phyloP scores from a whole-genome alignment of 2,113 vertebrate species.

The Mormyrus iriodes region DNA sequence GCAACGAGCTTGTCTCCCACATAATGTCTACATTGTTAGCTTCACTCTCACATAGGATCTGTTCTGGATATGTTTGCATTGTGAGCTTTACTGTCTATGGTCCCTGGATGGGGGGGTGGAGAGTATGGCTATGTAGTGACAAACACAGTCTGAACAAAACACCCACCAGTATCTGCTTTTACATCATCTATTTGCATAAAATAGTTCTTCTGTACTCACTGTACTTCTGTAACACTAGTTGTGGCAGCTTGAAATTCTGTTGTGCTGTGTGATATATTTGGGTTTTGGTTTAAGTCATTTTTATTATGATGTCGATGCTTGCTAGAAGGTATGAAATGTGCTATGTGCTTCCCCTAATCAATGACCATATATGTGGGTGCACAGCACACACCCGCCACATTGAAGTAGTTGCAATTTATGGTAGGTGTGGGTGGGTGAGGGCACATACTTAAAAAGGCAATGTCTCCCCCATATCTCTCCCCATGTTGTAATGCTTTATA shows the following conservation, averaged over 20 bases:
- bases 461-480: neutral
- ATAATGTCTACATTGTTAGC: neutral
- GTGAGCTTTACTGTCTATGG: neutral
- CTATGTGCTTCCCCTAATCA: neutral
- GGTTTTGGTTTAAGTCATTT: neutral
- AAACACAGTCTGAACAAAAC: neutral
- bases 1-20: neutral
- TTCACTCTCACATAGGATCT: neutral
- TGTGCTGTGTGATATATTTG: neutral
- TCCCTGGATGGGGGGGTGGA: neutral
- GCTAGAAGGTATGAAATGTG: no score
- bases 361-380: neutral
- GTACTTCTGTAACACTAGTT: neutral
- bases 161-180: neutral
- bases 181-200: neutral
- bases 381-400: neutral
- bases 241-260: neutral
- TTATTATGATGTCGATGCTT: no score
- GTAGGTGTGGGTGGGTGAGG: neutral
- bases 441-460: neutral
- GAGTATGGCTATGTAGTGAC: neutral
- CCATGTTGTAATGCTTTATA: neutral
- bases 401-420: neutral
- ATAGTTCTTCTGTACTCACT: neutral
- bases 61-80: neutral